These are phyloP conservation scores for Labeo rohita DNA, from an alignment of 2,113 vertebrate genomes.

Conservation along the genomic window DNA sequence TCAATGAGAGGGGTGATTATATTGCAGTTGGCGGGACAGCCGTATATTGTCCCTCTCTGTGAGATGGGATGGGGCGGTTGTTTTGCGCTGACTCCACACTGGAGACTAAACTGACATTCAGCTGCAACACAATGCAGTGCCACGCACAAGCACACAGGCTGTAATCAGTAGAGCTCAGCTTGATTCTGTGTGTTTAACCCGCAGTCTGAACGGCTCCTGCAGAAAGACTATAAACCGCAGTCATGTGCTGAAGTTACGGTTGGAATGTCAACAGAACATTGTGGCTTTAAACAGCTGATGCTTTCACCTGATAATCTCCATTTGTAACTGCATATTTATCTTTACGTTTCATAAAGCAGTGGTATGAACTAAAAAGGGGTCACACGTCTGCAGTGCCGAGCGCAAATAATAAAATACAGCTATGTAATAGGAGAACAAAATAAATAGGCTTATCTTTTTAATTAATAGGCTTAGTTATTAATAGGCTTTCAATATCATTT, in stretches of 20 bases:
- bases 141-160: conserved; percentile 1
- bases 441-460: not conserved
- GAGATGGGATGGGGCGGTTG: not conserved
- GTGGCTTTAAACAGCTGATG: not conserved
- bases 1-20: conserved; percentile 23
- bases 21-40: not conserved
- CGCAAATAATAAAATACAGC: not conserved
- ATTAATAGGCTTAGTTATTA: conserved; percentile 15
- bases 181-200: conserved; percentile 14
- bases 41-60: not conserved
- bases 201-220: not conserved
- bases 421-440: not conserved
- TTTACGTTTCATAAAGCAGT: not conserved
- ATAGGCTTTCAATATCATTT: not conserved
- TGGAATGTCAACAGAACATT: not conserved
- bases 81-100: conserved; percentile 15
- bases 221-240: not conserved
- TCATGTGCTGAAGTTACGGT: not conserved
- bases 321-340: not conserved
- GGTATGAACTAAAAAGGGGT: not conserved
- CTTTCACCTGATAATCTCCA: not conserved
- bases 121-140: conserved; percentile 9
- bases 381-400: not conserved
- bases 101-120: conserved; percentile 28
- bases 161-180: conserved; percentile 9